phyloP scores from a whole-genome alignment of 2,113 vertebrate species.

The Otus sunia region DNA sequence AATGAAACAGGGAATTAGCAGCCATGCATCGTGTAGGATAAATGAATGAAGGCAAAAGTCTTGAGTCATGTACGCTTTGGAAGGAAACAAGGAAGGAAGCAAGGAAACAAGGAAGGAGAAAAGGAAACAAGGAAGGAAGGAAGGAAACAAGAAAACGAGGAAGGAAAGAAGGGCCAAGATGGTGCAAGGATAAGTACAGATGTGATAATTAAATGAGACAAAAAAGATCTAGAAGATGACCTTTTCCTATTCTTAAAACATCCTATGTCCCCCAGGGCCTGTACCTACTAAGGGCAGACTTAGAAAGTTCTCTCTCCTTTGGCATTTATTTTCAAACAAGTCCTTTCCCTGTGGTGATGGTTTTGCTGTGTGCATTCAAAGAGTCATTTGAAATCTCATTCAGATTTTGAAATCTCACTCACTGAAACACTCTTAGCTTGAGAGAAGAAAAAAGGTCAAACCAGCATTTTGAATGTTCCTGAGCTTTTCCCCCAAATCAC shows the following conservation, averaged over 20 bases:
- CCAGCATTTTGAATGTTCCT: not conserved
- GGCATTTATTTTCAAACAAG: constrained; percentile 44
- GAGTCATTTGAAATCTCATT: constrained; percentile 51
- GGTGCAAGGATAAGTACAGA: not conserved
- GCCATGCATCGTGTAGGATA: too few species aligned
- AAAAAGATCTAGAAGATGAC: not conserved
- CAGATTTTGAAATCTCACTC: constrained; percentile 53
- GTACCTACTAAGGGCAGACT: constrained; percentile 4
- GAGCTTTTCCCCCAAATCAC: constrained; percentile 4
- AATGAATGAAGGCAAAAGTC: not conserved
- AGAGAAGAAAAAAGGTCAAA: constrained; percentile 34
- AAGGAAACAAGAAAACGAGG: not conserved
- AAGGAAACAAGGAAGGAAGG: not conserved
- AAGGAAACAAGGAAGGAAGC: not conserved
- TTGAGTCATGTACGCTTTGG: not conserved
- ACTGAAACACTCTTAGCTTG: constrained; percentile 37
- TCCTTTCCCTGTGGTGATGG: constrained; percentile 1
- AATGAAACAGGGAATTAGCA: not conserved
- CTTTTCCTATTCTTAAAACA: not conserved
- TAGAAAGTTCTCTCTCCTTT: constrained; percentile 44
- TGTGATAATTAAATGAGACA: not conserved
- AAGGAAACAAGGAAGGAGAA: not conserved
- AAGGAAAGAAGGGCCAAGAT: not conserved
- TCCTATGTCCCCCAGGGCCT: not conserved
- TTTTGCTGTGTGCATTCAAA: constrained; percentile 33